A percentile compares a stretch with the other conserved stretches of the same genome.
These are phyloP conservation scores for Pandemis heparana DNA, from an alignment of 2,888 invertebrate genomes.

Conservation along the genomic window DNA sequence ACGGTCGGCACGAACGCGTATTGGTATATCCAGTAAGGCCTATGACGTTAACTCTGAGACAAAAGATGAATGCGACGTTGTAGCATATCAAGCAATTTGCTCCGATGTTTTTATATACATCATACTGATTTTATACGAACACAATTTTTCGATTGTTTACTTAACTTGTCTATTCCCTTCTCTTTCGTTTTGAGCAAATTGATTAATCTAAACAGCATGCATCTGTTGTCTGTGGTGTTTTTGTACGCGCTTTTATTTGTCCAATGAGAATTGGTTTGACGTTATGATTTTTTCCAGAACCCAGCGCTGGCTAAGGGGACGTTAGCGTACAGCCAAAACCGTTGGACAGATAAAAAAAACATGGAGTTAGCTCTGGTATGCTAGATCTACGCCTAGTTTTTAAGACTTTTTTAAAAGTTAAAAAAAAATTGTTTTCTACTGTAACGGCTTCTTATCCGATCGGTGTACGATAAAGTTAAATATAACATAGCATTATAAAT, in stretches of 20 bases:
- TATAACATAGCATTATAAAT: constrained; percentile 62
- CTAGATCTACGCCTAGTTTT: constrained; percentile 73
- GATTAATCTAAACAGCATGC: constrained; percentile 55
- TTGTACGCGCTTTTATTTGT: constrained; percentile 62
- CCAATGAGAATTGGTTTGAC: constrained; percentile 50
- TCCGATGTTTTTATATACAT: constrained; percentile 37
- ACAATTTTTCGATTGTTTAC: constrained; percentile 10
- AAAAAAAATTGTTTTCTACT: constrained; percentile 78
- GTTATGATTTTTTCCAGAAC: constrained; percentile 9
- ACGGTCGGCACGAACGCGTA: constrained; percentile 42
- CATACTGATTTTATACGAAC: constrained; percentile 38
- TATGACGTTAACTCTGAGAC: constrained; percentile 33
- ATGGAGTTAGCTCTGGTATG: constrained; percentile 73
- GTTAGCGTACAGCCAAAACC: constrained; percentile 33
- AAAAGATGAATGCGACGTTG: constrained; percentile 33
- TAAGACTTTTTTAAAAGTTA: constrained; percentile 75
- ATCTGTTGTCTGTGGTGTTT: constrained; percentile 70
- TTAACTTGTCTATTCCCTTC: constrained; percentile 25
- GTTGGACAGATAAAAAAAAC: constrained; percentile 61
- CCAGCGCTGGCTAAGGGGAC: constrained; percentile 4
- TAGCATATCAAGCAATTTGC: constrained; percentile 47
- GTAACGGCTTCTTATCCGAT: constrained; percentile 80
- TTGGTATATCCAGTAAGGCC: constrained; percentile 43
- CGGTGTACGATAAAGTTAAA: constrained; percentile 68
- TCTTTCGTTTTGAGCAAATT: constrained; percentile 44